A percentile compares a stretch with the other conserved stretches of the same genome.
These are phyloP conservation scores for Phylloscopus trochiloides DNA, from an alignment of 2,113 vertebrate genomes.

Conservation along the genomic window DNA sequence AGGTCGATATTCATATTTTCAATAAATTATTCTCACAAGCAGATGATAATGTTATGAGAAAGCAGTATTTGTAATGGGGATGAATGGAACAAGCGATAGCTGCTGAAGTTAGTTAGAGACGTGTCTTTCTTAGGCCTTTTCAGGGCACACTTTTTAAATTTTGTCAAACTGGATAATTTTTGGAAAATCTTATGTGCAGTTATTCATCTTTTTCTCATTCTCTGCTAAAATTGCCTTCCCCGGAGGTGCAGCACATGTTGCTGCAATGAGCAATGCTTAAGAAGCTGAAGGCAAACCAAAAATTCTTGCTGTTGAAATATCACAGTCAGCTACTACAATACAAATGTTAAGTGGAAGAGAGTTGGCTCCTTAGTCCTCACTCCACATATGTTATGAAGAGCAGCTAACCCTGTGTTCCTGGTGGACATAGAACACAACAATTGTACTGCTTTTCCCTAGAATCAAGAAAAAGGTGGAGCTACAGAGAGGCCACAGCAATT, in stretches of 20 bases:
- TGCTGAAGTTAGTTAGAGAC: accelerated
- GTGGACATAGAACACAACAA: background rate
- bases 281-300: background rate
- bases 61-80: background rate
- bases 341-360: background rate
- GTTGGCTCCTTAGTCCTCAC: background rate
- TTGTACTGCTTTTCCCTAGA: background rate
- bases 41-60: background rate
- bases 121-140: background rate
- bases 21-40: background rate
- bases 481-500: background rate
- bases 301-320: slow-evolving; percentile 10
- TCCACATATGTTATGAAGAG: background rate
- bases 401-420: background rate
- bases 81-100: background rate
- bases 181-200: background rate
- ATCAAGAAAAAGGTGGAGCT: background rate
- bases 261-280: background rate
- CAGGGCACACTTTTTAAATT: background rate
- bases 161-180: background rate
- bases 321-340: background rate
- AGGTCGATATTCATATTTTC: too few relatives aligned
- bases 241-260: background rate
- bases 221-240: background rate
- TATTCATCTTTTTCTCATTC: background rate